A percentile compares a stretch with the other conserved stretches of the same genome.
Evolutionary conservation across 35 echinoderm and acorn worm species (phyloP).

Genomic region (Heliocidaris erythrogramma): DNA sequence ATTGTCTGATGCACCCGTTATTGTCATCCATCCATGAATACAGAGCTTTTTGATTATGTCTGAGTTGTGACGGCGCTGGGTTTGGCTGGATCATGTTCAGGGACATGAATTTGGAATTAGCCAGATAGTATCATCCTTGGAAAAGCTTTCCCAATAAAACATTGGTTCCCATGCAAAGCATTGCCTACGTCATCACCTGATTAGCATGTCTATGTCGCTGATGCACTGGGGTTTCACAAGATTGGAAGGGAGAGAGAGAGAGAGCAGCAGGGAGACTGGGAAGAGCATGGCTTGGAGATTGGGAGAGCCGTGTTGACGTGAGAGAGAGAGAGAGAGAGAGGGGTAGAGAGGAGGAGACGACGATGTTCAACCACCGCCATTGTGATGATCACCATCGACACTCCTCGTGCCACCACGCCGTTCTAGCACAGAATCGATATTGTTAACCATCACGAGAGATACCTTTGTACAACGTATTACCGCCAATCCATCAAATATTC

Average conservation of each 20-base stretch:
- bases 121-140: not conserved
- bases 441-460: not conserved
- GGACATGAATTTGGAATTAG: not conserved
- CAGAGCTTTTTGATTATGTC: not conserved
- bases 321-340: not conserved
- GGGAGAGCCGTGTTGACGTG: not conserved
- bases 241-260: too few species aligned
- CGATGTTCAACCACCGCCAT: conserved; percentile 26
- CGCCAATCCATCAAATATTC: not conserved
- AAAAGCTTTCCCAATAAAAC: not conserved
- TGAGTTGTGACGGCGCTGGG: not conserved
- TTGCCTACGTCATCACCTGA: conserved; percentile 12
- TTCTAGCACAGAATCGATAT: not conserved
- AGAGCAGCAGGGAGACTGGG: not conserved
- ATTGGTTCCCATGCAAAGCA: not conserved
- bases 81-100: not conserved
- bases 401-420: not conserved
- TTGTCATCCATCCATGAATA: not conserved
- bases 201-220: conserved; percentile 4
- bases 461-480: not conserved
- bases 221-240: not conserved
- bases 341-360: not conserved
- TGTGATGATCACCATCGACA: conserved; percentile 6
- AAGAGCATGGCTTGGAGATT: not conserved
- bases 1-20: too few species aligned